Evolutionary conservation across 2,113 vertebrate genomes (phyloP).

Genomic region (Taxidea taxus): DNA sequence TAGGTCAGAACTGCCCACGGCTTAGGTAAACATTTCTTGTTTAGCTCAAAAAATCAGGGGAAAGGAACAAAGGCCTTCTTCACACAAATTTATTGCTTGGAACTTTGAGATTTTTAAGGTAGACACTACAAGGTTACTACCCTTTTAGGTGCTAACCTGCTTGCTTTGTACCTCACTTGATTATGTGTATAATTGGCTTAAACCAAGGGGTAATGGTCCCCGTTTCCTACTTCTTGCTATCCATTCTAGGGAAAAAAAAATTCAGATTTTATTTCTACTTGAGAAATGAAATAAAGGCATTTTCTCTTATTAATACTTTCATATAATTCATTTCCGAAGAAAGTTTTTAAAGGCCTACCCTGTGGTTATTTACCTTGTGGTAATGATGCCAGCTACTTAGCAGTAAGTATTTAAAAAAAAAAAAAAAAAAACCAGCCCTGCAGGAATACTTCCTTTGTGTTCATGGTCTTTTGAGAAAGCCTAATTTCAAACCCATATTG

Average conservation of each 20-base stretch:
- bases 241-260: not conserved
- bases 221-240: not conserved
- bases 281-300: not conserved
- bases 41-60: not conserved
- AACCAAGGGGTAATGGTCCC: not conserved
- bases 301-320: constrained; percentile 1
- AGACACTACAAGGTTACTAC: not conserved
- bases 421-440: not conserved
- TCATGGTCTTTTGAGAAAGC: not conserved
- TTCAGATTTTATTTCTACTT: not conserved
- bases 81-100: not conserved
- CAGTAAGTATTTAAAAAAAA: not conserved
- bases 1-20: constrained; percentile 97
- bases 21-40: constrained; percentile 88
- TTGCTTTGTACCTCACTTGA: not conserved
- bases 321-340: constrained; percentile 20
- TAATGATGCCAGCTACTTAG: not conserved
- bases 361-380: not conserved
- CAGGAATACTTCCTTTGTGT: not conserved
- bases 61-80: not conserved
- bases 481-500: not conserved
- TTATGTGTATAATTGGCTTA: not conserved
- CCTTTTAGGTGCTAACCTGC: not conserved
- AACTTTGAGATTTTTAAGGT: constrained; percentile 29
- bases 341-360: not conserved